Evolutionary conservation across 2,888 invertebrate species (phyloP).

Genomic region (Nomada lathburiana): DNA sequence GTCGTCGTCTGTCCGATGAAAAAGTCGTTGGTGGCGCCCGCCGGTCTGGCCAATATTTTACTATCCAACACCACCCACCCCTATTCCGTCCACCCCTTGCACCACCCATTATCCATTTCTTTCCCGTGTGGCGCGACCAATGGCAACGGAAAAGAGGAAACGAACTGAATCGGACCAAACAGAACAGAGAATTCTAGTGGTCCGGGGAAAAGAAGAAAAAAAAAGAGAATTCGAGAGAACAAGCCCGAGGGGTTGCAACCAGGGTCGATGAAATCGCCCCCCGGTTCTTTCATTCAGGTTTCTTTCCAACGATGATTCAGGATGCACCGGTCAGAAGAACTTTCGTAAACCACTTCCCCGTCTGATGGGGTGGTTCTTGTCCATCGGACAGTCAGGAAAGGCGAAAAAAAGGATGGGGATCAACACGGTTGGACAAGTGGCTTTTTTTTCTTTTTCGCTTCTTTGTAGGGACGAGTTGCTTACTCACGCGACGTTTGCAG

Average conservation of each 20-base stretch:
- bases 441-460: no score
- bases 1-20: constrained; percentile 65
- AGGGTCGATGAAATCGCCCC: constrained; percentile 59
- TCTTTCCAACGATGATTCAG: constrained; percentile 26
- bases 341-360: constrained; percentile 15
- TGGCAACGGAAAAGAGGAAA: constrained; percentile 41
- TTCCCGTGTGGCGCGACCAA: constrained; percentile 33
- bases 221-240: constrained; percentile 30
- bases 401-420: no score
- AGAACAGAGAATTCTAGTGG: background rate
- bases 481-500: background rate
- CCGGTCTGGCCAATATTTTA: constrained; percentile 82
- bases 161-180: constrained; percentile 22
- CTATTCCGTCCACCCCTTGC: constrained; percentile 20
- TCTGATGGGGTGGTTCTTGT: background rate
- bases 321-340: constrained; percentile 10
- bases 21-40: constrained; percentile 77
- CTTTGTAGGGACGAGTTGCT: background rate
- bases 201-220: constrained; percentile 6
- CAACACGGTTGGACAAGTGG: background rate
- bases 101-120: constrained; percentile 65
- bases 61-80: constrained; percentile 69
- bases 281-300: constrained; percentile 39
- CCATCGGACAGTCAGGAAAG: no score
- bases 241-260: constrained; percentile 21